These are phyloP conservation scores for Amblyjoppa proteus DNA, from an alignment of 2,888 invertebrate genomes.

Conservation along the genomic window DNA sequence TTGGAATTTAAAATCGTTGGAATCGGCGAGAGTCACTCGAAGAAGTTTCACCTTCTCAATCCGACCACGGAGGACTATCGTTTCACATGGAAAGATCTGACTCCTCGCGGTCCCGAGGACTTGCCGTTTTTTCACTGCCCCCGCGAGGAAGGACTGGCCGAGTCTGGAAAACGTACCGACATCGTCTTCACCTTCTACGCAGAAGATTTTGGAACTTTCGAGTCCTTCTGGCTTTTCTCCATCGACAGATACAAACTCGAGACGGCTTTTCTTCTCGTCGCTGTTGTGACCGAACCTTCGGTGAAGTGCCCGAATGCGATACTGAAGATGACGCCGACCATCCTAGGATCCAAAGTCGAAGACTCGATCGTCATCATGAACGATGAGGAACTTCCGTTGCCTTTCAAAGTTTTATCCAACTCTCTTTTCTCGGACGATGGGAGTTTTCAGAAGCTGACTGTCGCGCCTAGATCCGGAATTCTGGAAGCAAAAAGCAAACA, in stretches of 20 bases:
- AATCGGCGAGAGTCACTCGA: constrained; percentile 86
- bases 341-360: constrained; percentile 86
- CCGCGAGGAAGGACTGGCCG: constrained; percentile 87
- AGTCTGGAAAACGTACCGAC: constrained; percentile 87
- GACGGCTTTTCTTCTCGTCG: constrained; percentile 88
- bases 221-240: constrained; percentile 89
- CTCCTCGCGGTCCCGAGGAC: constrained; percentile 84
- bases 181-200: constrained; percentile 89
- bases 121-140: constrained; percentile 86
- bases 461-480: constrained; percentile 86
- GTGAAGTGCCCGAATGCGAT: constrained; percentile 88
- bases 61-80: constrained; percentile 88
- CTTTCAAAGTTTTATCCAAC: constrained; percentile 86
- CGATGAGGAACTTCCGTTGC: constrained; percentile 86
- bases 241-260: constrained; percentile 87
- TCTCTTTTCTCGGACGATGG: constrained; percentile 87
- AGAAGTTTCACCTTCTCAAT: constrained; percentile 89
- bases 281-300: constrained; percentile 88
- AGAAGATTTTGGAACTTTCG: constrained; percentile 88
- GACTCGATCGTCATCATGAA: constrained; percentile 86
- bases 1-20: constrained; percentile 90
- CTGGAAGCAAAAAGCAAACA: constrained; percentile 85
- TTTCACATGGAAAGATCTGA: constrained; percentile 87
- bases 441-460: constrained; percentile 85
- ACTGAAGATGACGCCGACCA: constrained; percentile 87